Conservation (phyloP, 2,797 vertebrate genomes). For the Margarornis squamiger region DNA sequence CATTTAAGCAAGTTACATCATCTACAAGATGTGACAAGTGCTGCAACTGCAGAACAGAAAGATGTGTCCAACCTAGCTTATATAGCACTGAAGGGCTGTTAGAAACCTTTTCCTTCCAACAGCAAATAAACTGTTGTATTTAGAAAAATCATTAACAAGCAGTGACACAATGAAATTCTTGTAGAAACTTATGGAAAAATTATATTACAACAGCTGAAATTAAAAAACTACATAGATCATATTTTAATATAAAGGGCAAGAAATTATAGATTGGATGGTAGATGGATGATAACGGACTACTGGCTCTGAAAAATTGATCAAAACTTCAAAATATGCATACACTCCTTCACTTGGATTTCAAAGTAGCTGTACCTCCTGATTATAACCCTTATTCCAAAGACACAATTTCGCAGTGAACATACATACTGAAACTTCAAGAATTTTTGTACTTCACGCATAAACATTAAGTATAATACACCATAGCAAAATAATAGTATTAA, state of each 20-base stretch:
- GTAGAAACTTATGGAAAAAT: not conserved
- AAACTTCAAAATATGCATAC: not conserved
- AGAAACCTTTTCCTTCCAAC: not conserved
- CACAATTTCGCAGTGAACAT: not conserved
- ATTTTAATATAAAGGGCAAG: not conserved
- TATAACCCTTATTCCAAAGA: not conserved
- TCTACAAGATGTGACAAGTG: not conserved
- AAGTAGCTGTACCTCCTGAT: not conserved
- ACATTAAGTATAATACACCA: not conserved
- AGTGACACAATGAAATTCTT: not conserved
- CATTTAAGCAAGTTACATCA: not conserved
- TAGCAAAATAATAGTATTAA: not conserved
- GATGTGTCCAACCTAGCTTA: not conserved
- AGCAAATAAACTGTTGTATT: not conserved
- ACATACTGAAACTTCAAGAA: not conserved
- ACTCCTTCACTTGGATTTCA: not conserved
- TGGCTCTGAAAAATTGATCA: not conserved
- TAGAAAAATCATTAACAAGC: not conserved
- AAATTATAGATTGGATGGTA: not conserved
- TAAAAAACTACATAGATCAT: not conserved
- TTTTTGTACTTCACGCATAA: not conserved
- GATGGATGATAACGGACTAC: not conserved
- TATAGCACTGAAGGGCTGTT: not conserved
- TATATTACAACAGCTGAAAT: not conserved
- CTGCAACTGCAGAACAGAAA: not conserved